Conservation (phyloP, 2,113 vertebrate species). For the Falcunculus frontatus region DNA sequence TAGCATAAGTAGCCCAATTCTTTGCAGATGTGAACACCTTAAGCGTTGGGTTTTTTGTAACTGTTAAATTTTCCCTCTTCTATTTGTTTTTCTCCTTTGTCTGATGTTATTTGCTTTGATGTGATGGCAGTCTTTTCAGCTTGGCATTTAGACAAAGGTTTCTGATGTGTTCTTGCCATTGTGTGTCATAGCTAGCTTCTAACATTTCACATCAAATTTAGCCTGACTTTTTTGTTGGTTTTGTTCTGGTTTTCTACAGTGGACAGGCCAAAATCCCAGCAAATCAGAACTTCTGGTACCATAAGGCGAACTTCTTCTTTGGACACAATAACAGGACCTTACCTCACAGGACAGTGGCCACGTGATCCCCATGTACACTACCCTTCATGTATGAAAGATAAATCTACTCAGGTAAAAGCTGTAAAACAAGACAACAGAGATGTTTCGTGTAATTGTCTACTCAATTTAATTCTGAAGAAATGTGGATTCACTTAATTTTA, state of each 20-base stretch:
- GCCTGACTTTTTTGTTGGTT: conserved; percentile 42
- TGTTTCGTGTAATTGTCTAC: not conserved
- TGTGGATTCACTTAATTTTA: not conserved
- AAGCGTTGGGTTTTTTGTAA: not conserved
- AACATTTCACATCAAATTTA: conserved; percentile 12
- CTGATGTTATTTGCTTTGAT: not conserved
- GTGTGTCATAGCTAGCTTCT: conserved; percentile 34
- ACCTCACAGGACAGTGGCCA: conserved; percentile 98
- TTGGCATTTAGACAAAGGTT: not conserved
- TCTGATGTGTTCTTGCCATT: conserved; percentile 10
- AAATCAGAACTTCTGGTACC: conserved; percentile 82
- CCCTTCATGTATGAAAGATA: conserved; percentile 95
- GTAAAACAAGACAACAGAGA: not conserved
- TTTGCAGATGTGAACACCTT: not conserved
- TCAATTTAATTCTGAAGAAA: not conserved
- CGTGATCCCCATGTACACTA: conserved; percentile 88
- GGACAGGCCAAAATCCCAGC: conserved; percentile 87
- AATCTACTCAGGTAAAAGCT: conserved; percentile 90
- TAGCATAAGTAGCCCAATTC: not conserved
- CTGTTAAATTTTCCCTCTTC: not conserved
- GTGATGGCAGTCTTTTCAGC: not conserved
- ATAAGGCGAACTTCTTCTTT: conserved; percentile 90
- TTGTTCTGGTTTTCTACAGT: conserved; percentile 70
- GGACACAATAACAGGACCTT: conserved; percentile 93
- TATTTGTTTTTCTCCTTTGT: not conserved